Percentiles rank a stretch among this genome's conserved stretches.
phyloP scores from a whole-genome alignment of 2,888 invertebrate species.

The Agriopis marginaria region DNA sequence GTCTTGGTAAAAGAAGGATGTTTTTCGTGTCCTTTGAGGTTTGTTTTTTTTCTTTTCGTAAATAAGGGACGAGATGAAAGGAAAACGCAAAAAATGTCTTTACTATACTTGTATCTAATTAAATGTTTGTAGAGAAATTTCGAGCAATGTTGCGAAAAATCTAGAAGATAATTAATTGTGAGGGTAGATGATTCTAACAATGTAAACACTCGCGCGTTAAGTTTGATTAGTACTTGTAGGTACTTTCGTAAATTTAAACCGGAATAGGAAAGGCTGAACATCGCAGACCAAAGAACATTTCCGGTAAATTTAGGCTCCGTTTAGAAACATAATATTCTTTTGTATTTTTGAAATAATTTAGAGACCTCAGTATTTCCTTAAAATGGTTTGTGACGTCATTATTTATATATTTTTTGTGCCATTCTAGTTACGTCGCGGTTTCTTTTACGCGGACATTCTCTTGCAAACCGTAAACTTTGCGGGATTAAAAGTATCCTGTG shows the following conservation, averaged over 20 bases:
- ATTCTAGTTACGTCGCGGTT: too few species aligned
- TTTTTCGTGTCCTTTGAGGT: constrained; percentile 8
- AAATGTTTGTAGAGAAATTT: constrained; percentile 2
- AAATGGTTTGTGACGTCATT: background rate
- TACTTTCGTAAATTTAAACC: background rate
- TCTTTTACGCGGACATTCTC: too few species aligned
- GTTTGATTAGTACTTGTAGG: background rate
- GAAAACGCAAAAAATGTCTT: constrained; percentile 9
- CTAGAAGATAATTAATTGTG: background rate
- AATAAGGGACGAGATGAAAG: constrained; percentile 26
- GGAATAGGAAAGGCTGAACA: constrained; percentile 1
- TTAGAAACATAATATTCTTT: constrained; percentile 12
- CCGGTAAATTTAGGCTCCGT: background rate
- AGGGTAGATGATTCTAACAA: background rate
- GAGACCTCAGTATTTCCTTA: background rate
- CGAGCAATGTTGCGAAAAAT: background rate
- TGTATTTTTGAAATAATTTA: constrained; percentile 7
- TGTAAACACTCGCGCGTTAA: background rate
- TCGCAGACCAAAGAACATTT: constrained; percentile 6
- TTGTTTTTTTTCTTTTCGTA: constrained; percentile 13
- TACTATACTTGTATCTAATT: background rate
- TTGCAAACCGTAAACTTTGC: too few species aligned
- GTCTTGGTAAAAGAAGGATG: constrained; percentile 1
- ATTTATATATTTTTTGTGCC: background rate
- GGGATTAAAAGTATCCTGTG: too few species aligned